phyloP scores from a whole-genome alignment of 2,113 vertebrate species.

The Uria aalge region DNA sequence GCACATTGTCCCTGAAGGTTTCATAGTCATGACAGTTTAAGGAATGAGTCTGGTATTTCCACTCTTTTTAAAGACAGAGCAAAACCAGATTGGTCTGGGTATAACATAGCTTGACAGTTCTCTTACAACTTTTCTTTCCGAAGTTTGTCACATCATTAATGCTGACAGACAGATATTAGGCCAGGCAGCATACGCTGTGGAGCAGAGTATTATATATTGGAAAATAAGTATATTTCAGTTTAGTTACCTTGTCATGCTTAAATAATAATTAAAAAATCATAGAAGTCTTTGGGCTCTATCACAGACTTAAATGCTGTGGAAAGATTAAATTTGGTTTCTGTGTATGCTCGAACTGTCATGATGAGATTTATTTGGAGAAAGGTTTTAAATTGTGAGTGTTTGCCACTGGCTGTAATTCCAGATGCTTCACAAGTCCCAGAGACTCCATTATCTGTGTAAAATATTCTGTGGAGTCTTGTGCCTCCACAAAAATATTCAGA shows the following conservation, averaged over 20 bases:
- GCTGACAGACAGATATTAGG: conserved; percentile 37
- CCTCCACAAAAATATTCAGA: not conserved
- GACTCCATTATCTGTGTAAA: not conserved
- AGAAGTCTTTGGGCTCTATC: not conserved
- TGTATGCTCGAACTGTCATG: not conserved
- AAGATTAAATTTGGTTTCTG: not conserved
- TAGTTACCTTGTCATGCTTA: conserved; percentile 32
- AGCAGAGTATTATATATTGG: conserved; percentile 17
- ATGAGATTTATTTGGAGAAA: conserved; percentile 8
- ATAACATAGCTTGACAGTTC: conserved; percentile 21
- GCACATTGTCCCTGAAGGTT: conserved; percentile 22
- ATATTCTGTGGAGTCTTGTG: not conserved
- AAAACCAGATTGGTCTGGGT: not conserved
- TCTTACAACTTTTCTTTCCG: conserved; percentile 17
- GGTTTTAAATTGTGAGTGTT: not conserved
- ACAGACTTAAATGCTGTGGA: not conserved
- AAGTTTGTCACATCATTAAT: conserved; percentile 18
- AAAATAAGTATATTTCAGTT: conserved; percentile 37
- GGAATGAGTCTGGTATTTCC: conserved; percentile 24
- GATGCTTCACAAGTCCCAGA: not conserved
- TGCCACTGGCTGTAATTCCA: not conserved
- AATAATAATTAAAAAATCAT: conserved; percentile 18
- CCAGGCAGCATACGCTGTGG: conserved; percentile 29
- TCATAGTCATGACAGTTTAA: conserved; percentile 28
- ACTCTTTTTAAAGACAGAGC: not conserved